Evolutionary conservation across 2,888 invertebrate species (phyloP).

Genomic region (Digitonthophagus gazella): DNA sequence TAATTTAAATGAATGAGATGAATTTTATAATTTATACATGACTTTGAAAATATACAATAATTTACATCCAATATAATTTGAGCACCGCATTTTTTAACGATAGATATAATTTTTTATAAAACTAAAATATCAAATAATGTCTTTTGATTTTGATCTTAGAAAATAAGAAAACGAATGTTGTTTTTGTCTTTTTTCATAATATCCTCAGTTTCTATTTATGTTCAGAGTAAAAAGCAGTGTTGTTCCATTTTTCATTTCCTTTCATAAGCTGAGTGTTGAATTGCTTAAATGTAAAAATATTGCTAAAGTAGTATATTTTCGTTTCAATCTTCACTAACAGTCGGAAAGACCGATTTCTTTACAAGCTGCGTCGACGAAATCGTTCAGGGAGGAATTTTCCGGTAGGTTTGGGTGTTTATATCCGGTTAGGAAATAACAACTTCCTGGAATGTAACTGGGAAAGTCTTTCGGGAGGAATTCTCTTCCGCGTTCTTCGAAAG

Average conservation of each 20-base stretch:
- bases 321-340: conserved; percentile 29
- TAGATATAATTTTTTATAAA: no score
- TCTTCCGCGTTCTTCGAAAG: conserved; percentile 71
- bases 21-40: no score
- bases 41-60: no score
- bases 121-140: no score
- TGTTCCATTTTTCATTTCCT: neutral
- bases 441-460: conserved; percentile 73
- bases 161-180: no score
- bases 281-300: conserved; percentile 5
- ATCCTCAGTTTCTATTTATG: no score
- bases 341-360: conserved; percentile 58
- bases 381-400: conserved; percentile 58
- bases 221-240: neutral
- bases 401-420: conserved; percentile 72
- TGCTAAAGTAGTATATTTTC: neutral
- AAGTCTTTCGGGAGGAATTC: conserved; percentile 83
- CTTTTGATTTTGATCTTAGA: no score
- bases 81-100: no score
- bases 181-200: no score
- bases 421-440: conserved; percentile 81
- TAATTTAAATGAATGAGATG: no score
- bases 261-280: conserved; percentile 5
- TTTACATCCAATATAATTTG: no score
- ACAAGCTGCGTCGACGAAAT: conserved; percentile 68